These are phyloP conservation scores for Aphaenogaster rudis DNA, from an alignment of 1,140 invertebrate species.

Conservation along the genomic window DNA sequence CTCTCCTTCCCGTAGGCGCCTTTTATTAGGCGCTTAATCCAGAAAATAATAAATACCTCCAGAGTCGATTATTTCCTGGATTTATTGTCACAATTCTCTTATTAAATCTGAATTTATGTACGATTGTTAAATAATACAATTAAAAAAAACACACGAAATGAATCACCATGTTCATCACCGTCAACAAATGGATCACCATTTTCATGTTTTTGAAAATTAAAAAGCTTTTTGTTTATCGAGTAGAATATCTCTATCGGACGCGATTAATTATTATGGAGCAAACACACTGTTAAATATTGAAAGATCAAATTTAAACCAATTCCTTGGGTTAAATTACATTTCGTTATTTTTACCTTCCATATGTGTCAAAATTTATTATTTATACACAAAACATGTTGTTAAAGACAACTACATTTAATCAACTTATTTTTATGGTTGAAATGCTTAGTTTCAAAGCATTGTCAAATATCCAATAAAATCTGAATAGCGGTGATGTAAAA, in stretches of 20 bases:
- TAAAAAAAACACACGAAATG: neutral
- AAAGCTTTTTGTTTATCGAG: too few species aligned
- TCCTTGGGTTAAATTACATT: too few species aligned
- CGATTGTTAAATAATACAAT: neutral
- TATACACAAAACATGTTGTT: too few species aligned
- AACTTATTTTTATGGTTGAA: too few species aligned
- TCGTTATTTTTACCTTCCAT: too few species aligned
- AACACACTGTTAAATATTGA: too few species aligned
- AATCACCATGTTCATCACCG: neutral
- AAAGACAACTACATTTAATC: too few species aligned
- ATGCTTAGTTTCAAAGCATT: too few species aligned
- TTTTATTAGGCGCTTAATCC: slow-evolving; percentile 4
- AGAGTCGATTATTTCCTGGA: neutral
- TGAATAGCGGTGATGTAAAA: too few species aligned
- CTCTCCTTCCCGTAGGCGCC: neutral
- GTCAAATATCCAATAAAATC: too few species aligned
- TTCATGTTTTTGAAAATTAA: neutral
- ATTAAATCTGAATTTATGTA: slow-evolving; percentile 22
- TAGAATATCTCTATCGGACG: neutral
- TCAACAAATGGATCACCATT: neutral
- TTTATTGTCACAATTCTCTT: neutral
- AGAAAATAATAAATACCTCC: slow-evolving; percentile 19
- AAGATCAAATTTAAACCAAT: too few species aligned
- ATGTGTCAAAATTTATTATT: too few species aligned
- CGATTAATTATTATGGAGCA: slow-evolving; percentile 10